Evolutionary conservation across 1,140 invertebrate genomes (phyloP), one percentile per base, ranked within the genome.

Genomic region (Pantala flavescens): DNA sequence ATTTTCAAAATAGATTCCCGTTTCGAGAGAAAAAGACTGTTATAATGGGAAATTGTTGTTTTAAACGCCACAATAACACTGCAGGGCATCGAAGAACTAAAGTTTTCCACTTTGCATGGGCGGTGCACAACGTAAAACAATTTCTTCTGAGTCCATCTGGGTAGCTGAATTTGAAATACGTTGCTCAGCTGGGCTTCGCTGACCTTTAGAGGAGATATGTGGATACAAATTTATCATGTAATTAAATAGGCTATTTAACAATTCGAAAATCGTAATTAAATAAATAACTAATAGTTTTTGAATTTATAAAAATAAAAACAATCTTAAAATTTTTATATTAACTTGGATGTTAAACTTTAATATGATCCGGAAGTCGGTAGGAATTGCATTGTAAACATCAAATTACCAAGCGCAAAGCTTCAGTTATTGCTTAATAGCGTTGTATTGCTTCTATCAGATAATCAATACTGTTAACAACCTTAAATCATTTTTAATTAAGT

Each of bases 121-220:
- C 49, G 49, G 49, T 63, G 49, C 49, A 63, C 49, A 63, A 63
- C 49, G 49, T 63, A 63, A 19, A 63, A 63, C 49, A 63, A 63
- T 19, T 63, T 63, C 49, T 63, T 63, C 49, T 63, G 49, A 63
- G 49, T 63, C 49, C 49, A 63, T 63, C 49, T 63, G 49, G 49
- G 49, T 63, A 63, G 49, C 49, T 63, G 49, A 63, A 63, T 63
- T 63, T 63, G 49, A 63, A 63, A 63, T 63, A 63, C 49, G 49
- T 63, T 63, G 49, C 49, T 63, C 49, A 63, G 49, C 49, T 63
- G 49, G 49, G 49, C 49, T 63, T 63, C 49, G 49, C 49, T 63
- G 49, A 63, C 49, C 49, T 63, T 63, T 63, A 63, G 49, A 63
- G 49, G 49, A 63, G 49, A 63, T 63, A 63, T 63, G 49, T 63